Conservation (phyloP, 2,888 invertebrate species). For the Lumbricus terrestris region DNA sequence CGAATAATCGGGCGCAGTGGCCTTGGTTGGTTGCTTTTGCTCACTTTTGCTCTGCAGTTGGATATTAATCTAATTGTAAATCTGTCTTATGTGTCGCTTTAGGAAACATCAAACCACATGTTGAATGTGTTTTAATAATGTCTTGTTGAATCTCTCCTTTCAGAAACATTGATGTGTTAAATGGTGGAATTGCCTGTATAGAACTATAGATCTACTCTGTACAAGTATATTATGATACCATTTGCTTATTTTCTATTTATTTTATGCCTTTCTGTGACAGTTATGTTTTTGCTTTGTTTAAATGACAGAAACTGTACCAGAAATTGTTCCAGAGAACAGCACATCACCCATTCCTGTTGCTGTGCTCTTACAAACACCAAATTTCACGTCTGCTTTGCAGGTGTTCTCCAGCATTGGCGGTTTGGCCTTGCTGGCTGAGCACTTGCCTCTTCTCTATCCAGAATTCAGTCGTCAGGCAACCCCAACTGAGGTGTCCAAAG, state of each 20-base stretch:
- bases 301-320: neutral
- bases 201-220: neutral
- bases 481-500: conserved; percentile 27
- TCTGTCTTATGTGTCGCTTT: too few species aligned
- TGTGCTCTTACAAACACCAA: conserved; percentile 9
- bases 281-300: neutral
- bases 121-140: neutral
- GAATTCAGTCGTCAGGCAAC: conserved; percentile 66
- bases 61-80: too few species aligned
- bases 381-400: conserved; percentile 68
- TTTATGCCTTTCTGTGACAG: neutral
- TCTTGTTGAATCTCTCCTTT: neutral
- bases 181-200: neutral
- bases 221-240: neutral
- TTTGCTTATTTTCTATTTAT: neutral
- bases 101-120: too few species aligned
- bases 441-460: conserved; percentile 83
- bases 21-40: conserved; percentile 8
- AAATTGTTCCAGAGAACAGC: neutral
- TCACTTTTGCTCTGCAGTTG: neutral
- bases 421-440: conserved; percentile 81
- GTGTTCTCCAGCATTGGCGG: conserved; percentile 86
- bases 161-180: neutral
- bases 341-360: neutral
- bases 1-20: neutral